These are phyloP conservation scores for Drosophila nasuta DNA, from an alignment of 1,140 invertebrate genomes.

Conservation along the genomic window DNA sequence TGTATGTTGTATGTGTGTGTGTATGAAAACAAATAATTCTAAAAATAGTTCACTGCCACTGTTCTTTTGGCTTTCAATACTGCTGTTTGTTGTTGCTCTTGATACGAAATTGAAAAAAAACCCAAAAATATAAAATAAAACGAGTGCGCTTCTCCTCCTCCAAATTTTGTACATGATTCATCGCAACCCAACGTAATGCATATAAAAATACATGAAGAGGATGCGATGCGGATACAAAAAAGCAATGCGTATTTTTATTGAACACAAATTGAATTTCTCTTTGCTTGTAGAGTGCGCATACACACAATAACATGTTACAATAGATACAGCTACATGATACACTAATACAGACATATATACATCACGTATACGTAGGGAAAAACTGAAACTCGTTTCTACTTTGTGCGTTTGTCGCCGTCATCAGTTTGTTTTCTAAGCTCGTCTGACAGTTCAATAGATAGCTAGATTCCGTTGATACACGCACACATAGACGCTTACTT, in stretches of 20 bases:
- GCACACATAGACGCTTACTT: slow-evolving; percentile 24
- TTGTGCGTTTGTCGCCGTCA: slow-evolving; percentile 55
- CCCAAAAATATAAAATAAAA: slow-evolving; percentile 30
- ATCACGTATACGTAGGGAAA: slow-evolving; percentile 32
- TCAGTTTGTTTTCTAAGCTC: slow-evolving; percentile 61
- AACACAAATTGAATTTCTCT: slow-evolving; percentile 76
- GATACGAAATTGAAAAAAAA: slow-evolving; percentile 43
- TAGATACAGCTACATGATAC: slow-evolving; percentile 51
- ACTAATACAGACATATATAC: slow-evolving; percentile 21
- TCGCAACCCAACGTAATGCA: slow-evolving; percentile 43
- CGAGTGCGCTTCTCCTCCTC: slow-evolving; percentile 45
- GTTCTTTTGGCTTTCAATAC: slow-evolving; percentile 74
- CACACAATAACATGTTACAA: slow-evolving; percentile 35
- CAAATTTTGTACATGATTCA: slow-evolving; percentile 62
- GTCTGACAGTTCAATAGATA: slow-evolving; percentile 74
- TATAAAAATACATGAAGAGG: slow-evolving; percentile 39
- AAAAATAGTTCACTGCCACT: slow-evolving; percentile 83
- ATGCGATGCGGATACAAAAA: slow-evolving; percentile 49
- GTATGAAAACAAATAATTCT: slow-evolving; percentile 83
- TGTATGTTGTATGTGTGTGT: slow-evolving; percentile 13
- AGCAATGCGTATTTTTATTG: slow-evolving; percentile 58
- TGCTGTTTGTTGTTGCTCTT: slow-evolving; percentile 49
- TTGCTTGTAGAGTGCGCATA: slow-evolving; percentile 31
- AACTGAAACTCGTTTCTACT: slow-evolving; percentile 63
- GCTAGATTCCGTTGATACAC: slow-evolving; percentile 51